phyloP scores from a whole-genome alignment of 2,888 invertebrate genomes.

The Stenodera caucasica region DNA sequence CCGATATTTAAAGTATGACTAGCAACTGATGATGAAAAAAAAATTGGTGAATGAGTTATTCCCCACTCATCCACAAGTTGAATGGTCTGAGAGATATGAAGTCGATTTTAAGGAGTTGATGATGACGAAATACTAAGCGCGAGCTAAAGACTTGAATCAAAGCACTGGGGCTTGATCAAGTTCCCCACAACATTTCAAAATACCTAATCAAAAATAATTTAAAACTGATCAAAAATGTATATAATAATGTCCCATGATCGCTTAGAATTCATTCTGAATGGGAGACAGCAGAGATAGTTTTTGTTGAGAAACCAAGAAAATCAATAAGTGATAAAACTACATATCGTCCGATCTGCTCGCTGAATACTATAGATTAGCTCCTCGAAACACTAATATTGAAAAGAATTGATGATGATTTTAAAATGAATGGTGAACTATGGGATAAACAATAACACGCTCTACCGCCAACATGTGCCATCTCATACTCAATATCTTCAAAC shows the following conservation, averaged over 20 bases:
- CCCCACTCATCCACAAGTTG: constrained; percentile 10
- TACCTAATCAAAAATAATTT: background rate
- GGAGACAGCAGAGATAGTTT: constrained; percentile 14
- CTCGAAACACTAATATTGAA: constrained; percentile 12
- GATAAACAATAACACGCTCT: background rate
- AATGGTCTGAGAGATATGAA: constrained; percentile 8
- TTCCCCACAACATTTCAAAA: constrained; percentile 9
- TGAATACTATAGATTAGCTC: constrained; percentile 17
- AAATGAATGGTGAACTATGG: background rate
- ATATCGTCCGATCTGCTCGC: constrained; percentile 17
- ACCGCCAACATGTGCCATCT: background rate
- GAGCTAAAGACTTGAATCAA: background rate
- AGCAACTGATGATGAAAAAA: constrained; percentile 8
- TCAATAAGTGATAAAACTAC: constrained; percentile 5
- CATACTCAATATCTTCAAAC: background rate
- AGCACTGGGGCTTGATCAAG: constrained; percentile 11
- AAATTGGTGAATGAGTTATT: constrained; percentile 18
- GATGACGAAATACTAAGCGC: constrained; percentile 12
- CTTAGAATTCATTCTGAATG: constrained; percentile 9
- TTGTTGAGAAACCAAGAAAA: constrained; percentile 15
- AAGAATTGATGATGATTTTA: background rate
- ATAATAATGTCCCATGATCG: constrained; percentile 9
- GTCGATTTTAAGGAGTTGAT: constrained; percentile 9
- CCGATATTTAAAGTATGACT: constrained; percentile 16
- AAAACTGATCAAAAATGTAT: constrained; percentile 9